Evolutionary conservation across 2,113 vertebrate species (phyloP).

Genomic region (Heptranchias perlo): DNA sequence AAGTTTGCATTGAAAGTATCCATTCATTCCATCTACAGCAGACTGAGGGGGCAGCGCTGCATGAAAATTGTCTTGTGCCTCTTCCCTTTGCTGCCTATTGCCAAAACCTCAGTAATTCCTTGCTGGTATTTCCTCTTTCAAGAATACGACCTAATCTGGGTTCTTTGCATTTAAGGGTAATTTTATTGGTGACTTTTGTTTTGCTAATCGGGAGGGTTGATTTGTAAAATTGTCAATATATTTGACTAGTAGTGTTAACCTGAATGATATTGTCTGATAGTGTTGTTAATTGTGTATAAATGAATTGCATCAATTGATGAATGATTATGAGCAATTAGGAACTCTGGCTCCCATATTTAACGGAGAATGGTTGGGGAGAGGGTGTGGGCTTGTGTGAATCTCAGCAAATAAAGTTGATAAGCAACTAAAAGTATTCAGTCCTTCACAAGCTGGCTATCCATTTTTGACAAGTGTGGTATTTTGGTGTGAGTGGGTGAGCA

Average conservation of each 20-base stretch:
- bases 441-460: no score
- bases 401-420: no score
- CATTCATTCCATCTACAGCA: not conserved
- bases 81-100: not conserved
- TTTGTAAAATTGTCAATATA: not conserved
- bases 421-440: no score
- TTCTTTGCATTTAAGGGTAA: not conserved
- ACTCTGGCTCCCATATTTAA: no score
- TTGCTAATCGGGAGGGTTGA: not conserved
- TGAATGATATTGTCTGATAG: not conserved
- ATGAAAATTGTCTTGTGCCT: not conserved
- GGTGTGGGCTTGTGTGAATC: no score
- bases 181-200: not conserved
- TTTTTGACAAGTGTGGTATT: no score
- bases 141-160: not conserved
- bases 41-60: not conserved
- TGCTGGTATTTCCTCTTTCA: not conserved
- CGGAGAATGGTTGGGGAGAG: no score
- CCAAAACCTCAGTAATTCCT: not conserved
- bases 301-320: no score
- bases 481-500: no score
- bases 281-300: no score
- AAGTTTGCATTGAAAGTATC: not conserved
- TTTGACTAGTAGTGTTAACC: not conserved
- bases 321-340: no score